Base-by-base conservation (phyloP, 2,888 invertebrate genomes). In the Ischnura elegans region DNA sequence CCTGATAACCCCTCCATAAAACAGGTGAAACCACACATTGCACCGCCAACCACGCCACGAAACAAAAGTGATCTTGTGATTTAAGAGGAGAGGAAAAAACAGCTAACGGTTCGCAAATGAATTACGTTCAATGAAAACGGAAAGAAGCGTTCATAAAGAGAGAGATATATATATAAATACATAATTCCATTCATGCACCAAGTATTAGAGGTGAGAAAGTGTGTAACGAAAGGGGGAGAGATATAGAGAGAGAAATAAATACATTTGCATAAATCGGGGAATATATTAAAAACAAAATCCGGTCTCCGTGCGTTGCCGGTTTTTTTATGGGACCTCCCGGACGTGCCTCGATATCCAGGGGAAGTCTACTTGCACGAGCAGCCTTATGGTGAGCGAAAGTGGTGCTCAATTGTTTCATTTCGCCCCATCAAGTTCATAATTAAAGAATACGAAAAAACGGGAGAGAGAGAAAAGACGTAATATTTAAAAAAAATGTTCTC, bases 91-190 rank as follows among this genome's bases (percentile, higher is more conserved):
- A n/a, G n/a, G n/a, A n/a, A n/a, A n/a, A n/a, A n/a, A n/a, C n/a
- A n/a, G n/a, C n/a, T n/a, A n/a, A n/a, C n/a, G 86, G 8, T 46
- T 43, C 43, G 93, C 85, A 36, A 42, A n/a, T 36, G 93, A 94
- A 93, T 66, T 94, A 94, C 94, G 94, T 43, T 55, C 46, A 29
- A 84, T 93, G 84, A 93, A 90, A 90, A 94, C n/a, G 16, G 76
- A 86, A 87, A 43, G 87, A 93, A n/a, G n/a, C n/a, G n/a, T n/a
- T n/a, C n/a, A n/a, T n/a, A n/a, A 86, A 87, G 94, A 93, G 94
- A 93, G 94, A 61, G 61, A 61, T n/a, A n/a, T n/a, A n/a, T n/a
- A n/a, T n/a, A n/a, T n/a, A n/a, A n/a, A n/a, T n/a, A n/a, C n/a
- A n/a, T n/a, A n/a, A n/a, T n/a, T n/a, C n/a, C n/a, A n/a, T n/a